Percentiles rank a stretch among this genome's conserved stretches.
These are phyloP conservation scores for Plebejus argus DNA, from an alignment of 2,888 invertebrate species.

Conservation along the genomic window DNA sequence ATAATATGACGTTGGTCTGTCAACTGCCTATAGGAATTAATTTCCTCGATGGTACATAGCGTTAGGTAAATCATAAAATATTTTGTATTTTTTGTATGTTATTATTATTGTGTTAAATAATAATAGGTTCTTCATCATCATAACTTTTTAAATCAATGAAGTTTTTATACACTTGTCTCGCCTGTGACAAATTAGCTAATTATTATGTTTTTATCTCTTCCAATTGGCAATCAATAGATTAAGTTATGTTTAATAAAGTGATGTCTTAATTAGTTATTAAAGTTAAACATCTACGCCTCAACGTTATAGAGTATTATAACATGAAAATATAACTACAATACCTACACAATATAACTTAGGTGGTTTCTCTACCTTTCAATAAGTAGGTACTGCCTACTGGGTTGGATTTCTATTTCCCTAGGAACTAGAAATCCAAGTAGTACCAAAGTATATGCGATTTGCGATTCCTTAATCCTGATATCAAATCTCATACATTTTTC, in stretches of 20 bases:
- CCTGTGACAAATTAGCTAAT: background rate
- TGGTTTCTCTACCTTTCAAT: background rate
- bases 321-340: background rate
- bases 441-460: too few species aligned
- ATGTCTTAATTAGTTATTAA: background rate
- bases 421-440: too few species aligned
- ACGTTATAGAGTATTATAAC: background rate
- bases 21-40: too few species aligned
- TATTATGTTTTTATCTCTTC: background rate
- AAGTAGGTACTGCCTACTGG: background rate
- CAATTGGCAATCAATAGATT: background rate
- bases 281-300: background rate
- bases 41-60: too few species aligned
- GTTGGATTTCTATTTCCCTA: too few species aligned
- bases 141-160: background rate
- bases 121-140: background rate
- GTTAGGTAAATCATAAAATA: too few species aligned
- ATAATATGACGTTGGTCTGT: too few species aligned
- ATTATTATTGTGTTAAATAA: too few species aligned
- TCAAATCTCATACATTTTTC: too few species aligned
- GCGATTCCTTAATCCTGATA: too few species aligned
- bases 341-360: background rate
- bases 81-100: too few species aligned
- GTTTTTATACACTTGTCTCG: background rate
- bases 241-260: background rate